These are phyloP conservation scores for Drosophila emarginata DNA, from an alignment of 2,888 invertebrate species.

Conservation along the genomic window DNA sequence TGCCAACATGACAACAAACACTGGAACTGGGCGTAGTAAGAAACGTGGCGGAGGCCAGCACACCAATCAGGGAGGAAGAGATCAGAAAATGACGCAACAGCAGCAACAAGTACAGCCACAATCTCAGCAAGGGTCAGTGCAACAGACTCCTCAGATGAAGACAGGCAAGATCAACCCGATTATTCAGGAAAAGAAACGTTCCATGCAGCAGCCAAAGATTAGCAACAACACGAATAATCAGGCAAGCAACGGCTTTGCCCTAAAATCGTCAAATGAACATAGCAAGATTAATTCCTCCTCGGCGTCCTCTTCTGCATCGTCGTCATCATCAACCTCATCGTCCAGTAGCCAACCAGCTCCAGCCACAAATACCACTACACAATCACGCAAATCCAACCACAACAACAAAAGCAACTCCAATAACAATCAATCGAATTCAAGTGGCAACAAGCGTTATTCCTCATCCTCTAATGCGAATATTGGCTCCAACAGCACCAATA, in stretches of 20 bases:
- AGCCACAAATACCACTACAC: constrained; percentile 11
- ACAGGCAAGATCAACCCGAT: constrained; percentile 30
- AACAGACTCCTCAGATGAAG: constrained; percentile 18
- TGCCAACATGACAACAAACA: neutral
- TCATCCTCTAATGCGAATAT: constrained; percentile 62
- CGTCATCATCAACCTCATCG: neutral
- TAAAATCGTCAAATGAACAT: constrained; percentile 22
- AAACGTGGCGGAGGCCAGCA: constrained; percentile 44
- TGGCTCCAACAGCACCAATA: constrained; percentile 55
- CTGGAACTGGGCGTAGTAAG: constrained; percentile 52
- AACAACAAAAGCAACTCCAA: constrained; percentile 42
- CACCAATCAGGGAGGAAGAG: constrained; percentile 20
- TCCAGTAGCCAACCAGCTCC: constrained; percentile 21
- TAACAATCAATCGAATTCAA: constrained; percentile 61
- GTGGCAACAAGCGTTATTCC: constrained; percentile 68
- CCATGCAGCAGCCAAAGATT: constrained; percentile 36
- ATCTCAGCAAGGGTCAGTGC: constrained; percentile 19
- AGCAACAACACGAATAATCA: constrained; percentile 24
- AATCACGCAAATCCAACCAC: constrained; percentile 49
- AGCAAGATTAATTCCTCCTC: constrained; percentile 8
- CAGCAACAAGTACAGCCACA: constrained; percentile 33
- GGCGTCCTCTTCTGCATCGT: constrained; percentile 6
- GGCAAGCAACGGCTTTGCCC: constrained; percentile 2
- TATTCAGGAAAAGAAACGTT: constrained; percentile 58
- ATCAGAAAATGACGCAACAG: constrained; percentile 29